phyloP scores from a whole-genome alignment of 1,140 invertebrate species.

The Bombus superbus region DNA sequence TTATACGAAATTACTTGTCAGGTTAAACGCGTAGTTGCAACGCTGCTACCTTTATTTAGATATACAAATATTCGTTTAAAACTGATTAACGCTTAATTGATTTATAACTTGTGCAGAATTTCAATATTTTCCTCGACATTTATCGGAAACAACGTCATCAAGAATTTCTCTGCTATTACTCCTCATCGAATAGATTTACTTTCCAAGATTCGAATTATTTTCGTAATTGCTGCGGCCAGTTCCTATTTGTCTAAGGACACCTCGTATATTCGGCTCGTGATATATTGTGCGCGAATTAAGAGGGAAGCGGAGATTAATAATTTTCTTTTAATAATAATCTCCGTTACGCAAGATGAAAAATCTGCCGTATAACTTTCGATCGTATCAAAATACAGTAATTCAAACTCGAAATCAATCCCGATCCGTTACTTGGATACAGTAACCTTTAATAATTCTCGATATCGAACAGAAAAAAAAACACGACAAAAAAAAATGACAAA shows the following conservation, averaged over 20 bases:
- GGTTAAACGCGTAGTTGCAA: not conserved
- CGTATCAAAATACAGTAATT: not conserved
- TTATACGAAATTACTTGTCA: not conserved
- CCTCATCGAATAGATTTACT: not conserved
- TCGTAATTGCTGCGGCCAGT: not conserved
- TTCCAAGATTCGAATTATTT: constrained; percentile 4
- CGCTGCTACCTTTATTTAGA: not conserved
- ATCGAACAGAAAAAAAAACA: not conserved
- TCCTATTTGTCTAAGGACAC: not conserved
- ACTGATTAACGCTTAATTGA: too few species aligned
- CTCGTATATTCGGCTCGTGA: not conserved
- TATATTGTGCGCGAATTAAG: constrained; percentile 16
- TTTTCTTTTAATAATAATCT: too few species aligned
- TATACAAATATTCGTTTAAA: not conserved
- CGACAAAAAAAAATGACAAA: not conserved
- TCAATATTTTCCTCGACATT: too few species aligned
- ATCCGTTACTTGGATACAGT: not conserved
- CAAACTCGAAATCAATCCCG: not conserved
- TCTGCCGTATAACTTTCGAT: not conserved
- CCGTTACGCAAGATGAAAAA: constrained; percentile 2
- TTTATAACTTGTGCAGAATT: too few species aligned
- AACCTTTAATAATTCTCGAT: not conserved
- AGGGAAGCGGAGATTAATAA: constrained; percentile 30
- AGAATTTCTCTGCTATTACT: too few species aligned
- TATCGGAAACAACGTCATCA: too few species aligned